Conservation (phyloP, 2,888 invertebrate species). For the Teleogryllus oceanicus region DNA sequence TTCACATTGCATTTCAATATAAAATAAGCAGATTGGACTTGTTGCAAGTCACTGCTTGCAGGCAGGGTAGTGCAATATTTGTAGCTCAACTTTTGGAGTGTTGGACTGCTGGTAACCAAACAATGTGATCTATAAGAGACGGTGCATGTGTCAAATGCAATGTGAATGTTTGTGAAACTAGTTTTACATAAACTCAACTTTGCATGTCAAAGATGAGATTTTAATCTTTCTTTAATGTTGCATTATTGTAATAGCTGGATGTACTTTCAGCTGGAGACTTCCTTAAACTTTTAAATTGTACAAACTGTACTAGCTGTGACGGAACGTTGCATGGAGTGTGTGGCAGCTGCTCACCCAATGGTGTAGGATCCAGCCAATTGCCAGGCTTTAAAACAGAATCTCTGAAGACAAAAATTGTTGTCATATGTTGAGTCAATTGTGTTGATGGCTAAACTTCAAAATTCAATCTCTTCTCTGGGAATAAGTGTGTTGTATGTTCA, state of each 20-base stretch:
- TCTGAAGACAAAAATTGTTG: neutral
- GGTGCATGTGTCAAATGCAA: conserved; percentile 22
- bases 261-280: neutral
- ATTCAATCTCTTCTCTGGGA: neutral
- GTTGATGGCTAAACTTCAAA: neutral
- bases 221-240: neutral
- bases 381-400: neutral
- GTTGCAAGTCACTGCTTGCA: too few species aligned
- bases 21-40: too few species aligned
- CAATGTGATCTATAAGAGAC: conserved; percentile 21
- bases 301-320: conserved; percentile 1
- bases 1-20: too few species aligned
- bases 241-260: conserved; percentile 11
- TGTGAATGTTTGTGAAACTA: conserved; percentile 25
- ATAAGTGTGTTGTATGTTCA: conserved; percentile 3
- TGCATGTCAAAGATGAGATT: conserved; percentile 11
- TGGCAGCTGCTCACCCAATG: neutral
- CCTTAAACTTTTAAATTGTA: conserved; percentile 3
- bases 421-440: neutral
- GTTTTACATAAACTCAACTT: conserved; percentile 18
- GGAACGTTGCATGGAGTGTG: neutral
- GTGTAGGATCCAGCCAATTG: neutral
- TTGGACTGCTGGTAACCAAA: conserved; percentile 21
- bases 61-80: too few species aligned
- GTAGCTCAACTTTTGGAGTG: neutral